phyloP scores from a whole-genome alignment of 1,140 invertebrate species.

The Patella vulgata region DNA sequence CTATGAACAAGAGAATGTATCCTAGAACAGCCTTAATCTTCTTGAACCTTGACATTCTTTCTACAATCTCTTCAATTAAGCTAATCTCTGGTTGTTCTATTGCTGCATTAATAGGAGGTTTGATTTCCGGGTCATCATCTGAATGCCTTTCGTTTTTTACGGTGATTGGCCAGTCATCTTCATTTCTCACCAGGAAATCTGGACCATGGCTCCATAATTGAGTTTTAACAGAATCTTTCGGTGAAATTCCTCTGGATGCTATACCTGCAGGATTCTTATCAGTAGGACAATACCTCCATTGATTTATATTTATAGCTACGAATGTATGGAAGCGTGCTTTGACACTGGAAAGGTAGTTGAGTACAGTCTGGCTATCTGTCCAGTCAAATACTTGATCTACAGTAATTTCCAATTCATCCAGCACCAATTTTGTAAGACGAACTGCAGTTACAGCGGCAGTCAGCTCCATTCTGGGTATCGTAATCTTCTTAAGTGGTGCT shows the following conservation, averaged over 20 bases:
- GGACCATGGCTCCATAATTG: slow-evolving; percentile 20
- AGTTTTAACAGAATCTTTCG: slow-evolving; percentile 11
- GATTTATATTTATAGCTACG: slow-evolving; percentile 19
- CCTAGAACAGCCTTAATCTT: slow-evolving; percentile 12
- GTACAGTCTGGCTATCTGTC: slow-evolving; percentile 27
- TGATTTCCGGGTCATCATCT: slow-evolving; percentile 1
- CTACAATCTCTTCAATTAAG: slow-evolving; percentile 4
- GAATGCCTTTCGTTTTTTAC: not conserved
- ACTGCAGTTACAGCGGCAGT: slow-evolving; percentile 61
- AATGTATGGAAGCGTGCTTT: slow-evolving; percentile 25
- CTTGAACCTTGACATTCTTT: slow-evolving; percentile 10
- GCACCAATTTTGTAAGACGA: slow-evolving; percentile 4
- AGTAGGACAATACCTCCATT: slow-evolving; percentile 24
- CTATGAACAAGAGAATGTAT: slow-evolving; percentile 6
- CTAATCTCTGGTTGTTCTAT: not conserved
- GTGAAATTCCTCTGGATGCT: slow-evolving; percentile 15
- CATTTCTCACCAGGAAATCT: slow-evolving; percentile 23
- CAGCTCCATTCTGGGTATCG: slow-evolving; percentile 68
- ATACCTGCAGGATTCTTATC: no score
- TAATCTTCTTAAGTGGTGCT: slow-evolving; percentile 62
- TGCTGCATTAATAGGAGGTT: not conserved
- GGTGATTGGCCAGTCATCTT: slow-evolving; percentile 1
- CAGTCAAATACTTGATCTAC: slow-evolving; percentile 13
- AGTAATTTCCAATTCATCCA: slow-evolving; percentile 11
- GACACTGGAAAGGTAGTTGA: slow-evolving; percentile 23